Conservation (phyloP, 2,113 vertebrate genomes). For the Phyllostomus hastatus region DNA sequence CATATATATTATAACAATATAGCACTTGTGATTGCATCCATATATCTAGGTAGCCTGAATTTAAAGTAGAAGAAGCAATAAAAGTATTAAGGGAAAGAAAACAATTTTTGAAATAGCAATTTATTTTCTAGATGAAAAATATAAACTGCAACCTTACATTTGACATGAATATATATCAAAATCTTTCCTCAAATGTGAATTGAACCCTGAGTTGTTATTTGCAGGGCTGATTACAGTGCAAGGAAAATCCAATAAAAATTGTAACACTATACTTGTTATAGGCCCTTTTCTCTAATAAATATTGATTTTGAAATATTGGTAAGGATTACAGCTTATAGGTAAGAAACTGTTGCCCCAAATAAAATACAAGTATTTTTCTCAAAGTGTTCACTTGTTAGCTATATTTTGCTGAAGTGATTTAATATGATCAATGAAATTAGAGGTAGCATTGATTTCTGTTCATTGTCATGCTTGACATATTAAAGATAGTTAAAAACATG, state of each 20-base stretch:
- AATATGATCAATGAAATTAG: background rate
- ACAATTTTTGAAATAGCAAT: conserved; percentile 36
- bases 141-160: conserved; percentile 43
- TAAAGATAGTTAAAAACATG: background rate
- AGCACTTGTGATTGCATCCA: background rate
- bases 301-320: conserved; percentile 36
- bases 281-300: conserved; percentile 42
- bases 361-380: background rate
- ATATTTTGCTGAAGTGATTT: background rate
- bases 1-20: background rate
- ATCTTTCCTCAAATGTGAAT: conserved; percentile 30
- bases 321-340: conserved; percentile 32
- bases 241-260: conserved; percentile 53
- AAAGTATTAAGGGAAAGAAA: conserved; percentile 49
- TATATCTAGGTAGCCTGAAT: background rate
- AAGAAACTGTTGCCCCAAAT: conserved; percentile 20
- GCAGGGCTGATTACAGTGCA: conserved; percentile 39
- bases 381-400: background rate
- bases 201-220: conserved; percentile 35
- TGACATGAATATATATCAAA: conserved; percentile 62
- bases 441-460: background rate
- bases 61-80: background rate
- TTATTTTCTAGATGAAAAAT: conserved; percentile 50
- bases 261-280: background rate
- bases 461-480: background rate